Conservation (phyloP, 2,113 vertebrate species). For the Zosterops borbonicus region DNA sequence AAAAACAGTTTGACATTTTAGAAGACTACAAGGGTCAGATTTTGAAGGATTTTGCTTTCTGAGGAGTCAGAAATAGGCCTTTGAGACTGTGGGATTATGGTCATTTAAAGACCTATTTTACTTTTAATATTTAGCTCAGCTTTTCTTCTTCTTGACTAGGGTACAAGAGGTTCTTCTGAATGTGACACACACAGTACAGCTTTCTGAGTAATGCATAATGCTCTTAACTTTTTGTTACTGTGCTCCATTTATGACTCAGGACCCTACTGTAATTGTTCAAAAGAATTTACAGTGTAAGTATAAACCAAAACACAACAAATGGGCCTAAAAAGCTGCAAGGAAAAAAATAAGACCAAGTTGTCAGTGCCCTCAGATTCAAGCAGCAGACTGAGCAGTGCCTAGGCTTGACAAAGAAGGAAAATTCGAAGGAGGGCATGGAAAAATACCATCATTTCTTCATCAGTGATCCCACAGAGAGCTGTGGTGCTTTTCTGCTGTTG, state of each 20-base stretch:
- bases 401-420: not conserved
- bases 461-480: not conserved
- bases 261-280: not conserved
- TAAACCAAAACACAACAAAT: not conserved
- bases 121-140: not conserved
- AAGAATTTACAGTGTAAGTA: not conserved
- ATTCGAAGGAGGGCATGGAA: not conserved
- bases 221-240: not conserved
- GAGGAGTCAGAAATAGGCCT: not conserved
- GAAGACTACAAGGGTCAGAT: constrained; percentile 5
- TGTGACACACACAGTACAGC: not conserved
- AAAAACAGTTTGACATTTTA: constrained; percentile 26
- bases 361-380: not conserved
- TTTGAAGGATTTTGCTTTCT: not conserved
- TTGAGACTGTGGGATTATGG: not conserved
- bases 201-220: not conserved
- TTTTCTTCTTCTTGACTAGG: constrained; percentile 4
- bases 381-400: not conserved
- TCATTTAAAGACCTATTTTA: not conserved
- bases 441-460: not conserved
- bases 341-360: not conserved
- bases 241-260: not conserved
- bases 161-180: not conserved
- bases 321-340: not conserved
- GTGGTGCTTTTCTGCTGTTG: not conserved